Conservation (phyloP, 2,113 vertebrate genomes). For the Neogale vison region DNA sequence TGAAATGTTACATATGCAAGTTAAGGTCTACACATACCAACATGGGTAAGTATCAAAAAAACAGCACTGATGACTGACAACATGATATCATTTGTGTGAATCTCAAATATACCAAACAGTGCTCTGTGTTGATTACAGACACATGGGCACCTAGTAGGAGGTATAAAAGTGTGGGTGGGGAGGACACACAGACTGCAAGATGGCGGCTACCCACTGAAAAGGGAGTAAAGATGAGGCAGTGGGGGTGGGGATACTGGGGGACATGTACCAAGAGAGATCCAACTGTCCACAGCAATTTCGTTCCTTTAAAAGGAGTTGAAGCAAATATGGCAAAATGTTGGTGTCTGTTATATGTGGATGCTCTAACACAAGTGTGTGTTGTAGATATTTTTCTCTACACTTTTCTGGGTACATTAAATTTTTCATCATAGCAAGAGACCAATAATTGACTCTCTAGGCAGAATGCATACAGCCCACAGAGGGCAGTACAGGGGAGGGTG, state of each 20-base stretch:
- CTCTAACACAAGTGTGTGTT: neutral
- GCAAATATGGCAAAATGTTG: neutral
- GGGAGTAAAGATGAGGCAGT: neutral
- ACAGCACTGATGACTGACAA: neutral
- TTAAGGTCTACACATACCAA: neutral
- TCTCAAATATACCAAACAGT: neutral
- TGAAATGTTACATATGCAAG: neutral
- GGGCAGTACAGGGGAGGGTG: neutral
- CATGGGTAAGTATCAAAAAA: neutral
- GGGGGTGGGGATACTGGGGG: neutral
- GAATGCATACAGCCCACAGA: neutral
- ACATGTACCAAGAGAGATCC: neutral
- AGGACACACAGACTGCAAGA: neutral
- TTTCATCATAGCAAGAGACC: neutral
- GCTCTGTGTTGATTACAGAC: neutral
- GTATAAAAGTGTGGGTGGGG: no score
- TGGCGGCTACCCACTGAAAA: neutral
- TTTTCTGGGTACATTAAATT: neutral
- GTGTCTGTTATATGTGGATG: neutral
- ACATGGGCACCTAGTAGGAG: neutral
- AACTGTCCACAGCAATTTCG: neutral
- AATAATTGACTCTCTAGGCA: neutral
- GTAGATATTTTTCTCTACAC: neutral
- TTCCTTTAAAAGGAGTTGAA: neutral
- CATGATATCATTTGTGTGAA: neutral